Conservation (phyloP, 2,113 vertebrate genomes). For the Anser brachyrhynchus region DNA sequence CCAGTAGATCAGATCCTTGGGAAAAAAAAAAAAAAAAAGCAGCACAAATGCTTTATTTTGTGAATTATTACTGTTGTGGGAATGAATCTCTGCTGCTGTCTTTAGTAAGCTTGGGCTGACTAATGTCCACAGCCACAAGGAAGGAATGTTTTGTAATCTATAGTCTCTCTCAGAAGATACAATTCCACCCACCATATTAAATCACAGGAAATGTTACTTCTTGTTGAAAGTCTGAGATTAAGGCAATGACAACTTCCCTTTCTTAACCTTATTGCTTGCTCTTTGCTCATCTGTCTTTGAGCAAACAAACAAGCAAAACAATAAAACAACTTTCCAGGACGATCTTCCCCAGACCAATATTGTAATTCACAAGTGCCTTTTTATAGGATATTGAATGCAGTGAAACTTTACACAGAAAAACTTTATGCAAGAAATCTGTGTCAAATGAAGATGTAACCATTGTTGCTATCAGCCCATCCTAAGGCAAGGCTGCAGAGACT, state of each 20-base stretch:
- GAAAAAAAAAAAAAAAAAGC: neutral
- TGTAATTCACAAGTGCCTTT: neutral
- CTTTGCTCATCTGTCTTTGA: slow-evolving; percentile 11
- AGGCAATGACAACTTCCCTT: slow-evolving; percentile 7
- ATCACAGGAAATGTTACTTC: neutral
- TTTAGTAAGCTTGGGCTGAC: slow-evolving; percentile 4
- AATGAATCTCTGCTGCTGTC: slow-evolving; percentile 14
- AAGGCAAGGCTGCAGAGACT: neutral
- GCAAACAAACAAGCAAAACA: neutral
- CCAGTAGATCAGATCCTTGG: neutral
- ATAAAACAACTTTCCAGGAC: neutral
- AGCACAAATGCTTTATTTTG: neutral
- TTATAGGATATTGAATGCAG: neutral
- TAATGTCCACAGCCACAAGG: slow-evolving; percentile 19
- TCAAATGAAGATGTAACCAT: neutral
- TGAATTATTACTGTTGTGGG: slow-evolving; percentile 9
- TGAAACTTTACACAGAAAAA: neutral
- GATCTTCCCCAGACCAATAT: neutral
- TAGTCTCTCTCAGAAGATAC: neutral
- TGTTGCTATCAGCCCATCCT: neutral
- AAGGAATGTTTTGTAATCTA: slow-evolving; percentile 21
- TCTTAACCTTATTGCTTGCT: neutral
- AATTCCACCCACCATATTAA: neutral
- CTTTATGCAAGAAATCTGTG: neutral
- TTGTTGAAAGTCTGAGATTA: neutral